A percentile compares a stretch with the other conserved stretches of the same genome.
Evolutionary conservation across 2,113 vertebrate species (phyloP).

Genomic region (Loxodonta africana): DNA sequence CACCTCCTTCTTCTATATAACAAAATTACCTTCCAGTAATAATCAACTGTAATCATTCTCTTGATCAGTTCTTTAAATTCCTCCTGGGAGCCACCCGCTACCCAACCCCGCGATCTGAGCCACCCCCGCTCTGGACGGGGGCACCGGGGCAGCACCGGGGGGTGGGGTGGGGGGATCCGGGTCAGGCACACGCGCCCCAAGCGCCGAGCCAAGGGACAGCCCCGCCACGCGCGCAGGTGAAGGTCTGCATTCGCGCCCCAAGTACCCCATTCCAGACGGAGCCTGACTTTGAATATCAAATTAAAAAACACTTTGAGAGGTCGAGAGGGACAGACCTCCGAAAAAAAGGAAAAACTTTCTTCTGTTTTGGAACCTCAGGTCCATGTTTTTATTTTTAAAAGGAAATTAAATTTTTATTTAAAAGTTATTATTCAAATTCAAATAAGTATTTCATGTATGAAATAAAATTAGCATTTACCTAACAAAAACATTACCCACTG

Average conservation of each 20-base stretch:
- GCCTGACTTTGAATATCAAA: not conserved
- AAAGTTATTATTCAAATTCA: conserved; percentile 25
- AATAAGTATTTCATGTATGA: conserved; percentile 22
- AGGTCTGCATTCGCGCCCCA: not conserved
- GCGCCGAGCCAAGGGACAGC: not conserved
- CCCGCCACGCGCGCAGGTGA: not conserved
- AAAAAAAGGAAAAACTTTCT: not conserved
- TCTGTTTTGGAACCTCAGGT: not conserved
- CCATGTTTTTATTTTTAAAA: conserved; percentile 47
- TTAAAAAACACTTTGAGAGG: not conserved
- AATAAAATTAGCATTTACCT: conserved; percentile 11
- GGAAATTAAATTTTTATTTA: conserved; percentile 24
- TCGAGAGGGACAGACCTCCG: not conserved
- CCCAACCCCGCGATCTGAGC: too few species aligned
- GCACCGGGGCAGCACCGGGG: not conserved
- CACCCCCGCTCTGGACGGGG: fast-evolving
- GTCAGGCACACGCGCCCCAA: too few species aligned
- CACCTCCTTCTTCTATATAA: not conserved
- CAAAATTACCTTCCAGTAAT: not conserved
- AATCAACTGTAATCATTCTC: conserved; percentile 29
- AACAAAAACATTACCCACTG: conserved; percentile 15
- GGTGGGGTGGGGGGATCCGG: too few species aligned
- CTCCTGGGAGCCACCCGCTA: not conserved
- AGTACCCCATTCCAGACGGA: not conserved
- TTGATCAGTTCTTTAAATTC: not conserved